phyloP scores from a whole-genome alignment of 2,888 invertebrate genomes.

The Atethmia centrago region DNA sequence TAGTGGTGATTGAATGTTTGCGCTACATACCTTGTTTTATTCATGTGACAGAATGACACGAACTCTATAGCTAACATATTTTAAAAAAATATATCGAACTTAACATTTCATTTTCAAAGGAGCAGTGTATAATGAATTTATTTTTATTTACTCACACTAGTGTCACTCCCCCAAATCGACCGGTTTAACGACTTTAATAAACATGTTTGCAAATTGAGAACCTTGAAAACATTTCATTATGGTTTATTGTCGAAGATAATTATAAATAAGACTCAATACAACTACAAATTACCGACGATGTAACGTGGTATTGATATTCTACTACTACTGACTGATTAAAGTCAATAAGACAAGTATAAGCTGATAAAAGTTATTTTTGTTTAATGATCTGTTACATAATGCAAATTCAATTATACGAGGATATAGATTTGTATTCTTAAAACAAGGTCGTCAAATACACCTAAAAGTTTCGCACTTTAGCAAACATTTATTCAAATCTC shows the following conservation, averaged over 20 bases:
- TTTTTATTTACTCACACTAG: conserved; percentile 8
- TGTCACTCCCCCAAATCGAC: conserved; percentile 45
- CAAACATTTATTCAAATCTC: conserved; percentile 24
- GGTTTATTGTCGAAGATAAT: conserved; percentile 32
- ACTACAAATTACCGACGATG: conserved; percentile 10
- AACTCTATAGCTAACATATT: conserved; percentile 9
- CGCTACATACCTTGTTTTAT: conserved; percentile 19
- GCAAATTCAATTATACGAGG: conserved; percentile 3
- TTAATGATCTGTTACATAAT: conserved; percentile 23
- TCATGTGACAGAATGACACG: conserved; percentile 8
- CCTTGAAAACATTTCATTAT: conserved; percentile 55
- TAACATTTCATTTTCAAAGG: conserved; percentile 17
- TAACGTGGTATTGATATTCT: conserved; percentile 17
- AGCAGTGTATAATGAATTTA: conserved; percentile 8
- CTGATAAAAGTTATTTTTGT: conserved; percentile 18
- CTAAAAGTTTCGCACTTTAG: conserved; percentile 20
- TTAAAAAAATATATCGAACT: background rate
- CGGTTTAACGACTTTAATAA: conserved; percentile 39
- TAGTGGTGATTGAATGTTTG: conserved; percentile 50
- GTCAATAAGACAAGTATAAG: conserved; percentile 7
- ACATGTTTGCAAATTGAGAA: conserved; percentile 45
- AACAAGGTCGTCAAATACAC: conserved; percentile 10
- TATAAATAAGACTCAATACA: conserved; percentile 6
- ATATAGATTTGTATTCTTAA: background rate
- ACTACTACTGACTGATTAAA: conserved; percentile 36